These are phyloP conservation scores for Uloborus plumipes DNA, from an alignment of 2,888 invertebrate genomes.

Conservation along the genomic window DNA sequence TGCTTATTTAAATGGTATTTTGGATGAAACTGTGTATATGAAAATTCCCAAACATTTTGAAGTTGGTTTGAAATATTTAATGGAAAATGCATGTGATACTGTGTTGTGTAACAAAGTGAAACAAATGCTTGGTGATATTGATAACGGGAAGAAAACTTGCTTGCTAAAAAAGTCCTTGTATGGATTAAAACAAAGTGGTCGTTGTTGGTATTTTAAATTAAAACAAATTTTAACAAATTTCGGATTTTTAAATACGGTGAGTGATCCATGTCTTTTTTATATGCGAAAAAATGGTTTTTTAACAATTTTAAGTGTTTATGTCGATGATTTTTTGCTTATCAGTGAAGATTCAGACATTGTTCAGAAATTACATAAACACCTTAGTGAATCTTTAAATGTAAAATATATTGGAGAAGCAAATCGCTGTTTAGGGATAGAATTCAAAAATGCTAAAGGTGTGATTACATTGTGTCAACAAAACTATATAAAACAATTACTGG, in stretches of 20 bases:
- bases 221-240: background rate
- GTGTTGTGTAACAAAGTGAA: background rate
- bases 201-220: background rate
- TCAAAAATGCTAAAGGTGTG: background rate
- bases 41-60: background rate
- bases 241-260: background rate
- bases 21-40: background rate
- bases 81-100: background rate
- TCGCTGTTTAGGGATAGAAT: slow-evolving; percentile 18
- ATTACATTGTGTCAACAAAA: background rate
- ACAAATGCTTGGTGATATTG: background rate
- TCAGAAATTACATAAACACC: background rate
- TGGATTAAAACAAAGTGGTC: background rate
- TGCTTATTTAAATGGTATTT: background rate
- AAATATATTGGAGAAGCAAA: slow-evolving; percentile 10
- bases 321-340: background rate
- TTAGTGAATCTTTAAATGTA: background rate
- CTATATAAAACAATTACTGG: background rate
- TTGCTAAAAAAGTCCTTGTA: background rate
- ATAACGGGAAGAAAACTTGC: background rate
- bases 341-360: background rate
- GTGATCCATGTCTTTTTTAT: background rate
- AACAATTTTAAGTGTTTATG: background rate
- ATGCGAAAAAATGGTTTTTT: background rate
- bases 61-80: background rate